Evolutionary conservation across 2,113 vertebrate genomes (phyloP), one percentile per base, ranked within the genome.

Genomic region (Oryctolagus cuniculus): DNA sequence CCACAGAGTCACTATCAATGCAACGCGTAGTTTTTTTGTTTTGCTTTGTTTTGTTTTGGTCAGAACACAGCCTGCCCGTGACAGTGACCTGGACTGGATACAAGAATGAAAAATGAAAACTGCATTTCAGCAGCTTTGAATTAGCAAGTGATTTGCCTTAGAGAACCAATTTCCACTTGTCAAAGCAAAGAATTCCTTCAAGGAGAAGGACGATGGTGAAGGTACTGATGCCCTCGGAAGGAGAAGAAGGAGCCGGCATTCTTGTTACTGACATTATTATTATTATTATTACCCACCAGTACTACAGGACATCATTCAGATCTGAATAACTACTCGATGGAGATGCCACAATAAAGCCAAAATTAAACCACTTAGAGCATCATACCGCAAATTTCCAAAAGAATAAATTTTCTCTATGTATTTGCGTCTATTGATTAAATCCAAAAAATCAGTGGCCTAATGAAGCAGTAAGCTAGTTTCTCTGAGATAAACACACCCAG

Each of bases 271-370:
- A 73, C 25, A 55, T 63, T 63, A 31, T 29, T 24, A 22, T 77
- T 67, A 24, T 21, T 79, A 38, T 29, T 58, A 38, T 31, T 53
- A 51, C 27, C 44, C 44, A 44, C 44, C 66, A 88, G 74, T 61
- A 85, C 78, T 53, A 11, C 29, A 17, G 7, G 24, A 84, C 73
- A 38, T 88, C 51, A 19, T 63, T 93, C 55, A 89, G 25, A 81
- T 55, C 81, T 67, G 79, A 89, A 66, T 82, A 21, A 70, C 13
- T 55, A 85, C 69, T 63, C 53, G 79, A 49, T 63, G 12, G 31
- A 92, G 66, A 80, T n/a, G n/a, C n/a, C n/a, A n/a, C n/a, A n/a
- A n/a, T 88, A 64, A 58, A 91, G 34, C 19, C 61, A 61, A 90
- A 92, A 29, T 9, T 72, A 81, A 81, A 63, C 36, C 67, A 79